A percentile compares a stretch with the other conserved stretches of the same genome.
phyloP scores from a whole-genome alignment of 1,140 invertebrate genomes.

The Cyclina sinensis region DNA sequence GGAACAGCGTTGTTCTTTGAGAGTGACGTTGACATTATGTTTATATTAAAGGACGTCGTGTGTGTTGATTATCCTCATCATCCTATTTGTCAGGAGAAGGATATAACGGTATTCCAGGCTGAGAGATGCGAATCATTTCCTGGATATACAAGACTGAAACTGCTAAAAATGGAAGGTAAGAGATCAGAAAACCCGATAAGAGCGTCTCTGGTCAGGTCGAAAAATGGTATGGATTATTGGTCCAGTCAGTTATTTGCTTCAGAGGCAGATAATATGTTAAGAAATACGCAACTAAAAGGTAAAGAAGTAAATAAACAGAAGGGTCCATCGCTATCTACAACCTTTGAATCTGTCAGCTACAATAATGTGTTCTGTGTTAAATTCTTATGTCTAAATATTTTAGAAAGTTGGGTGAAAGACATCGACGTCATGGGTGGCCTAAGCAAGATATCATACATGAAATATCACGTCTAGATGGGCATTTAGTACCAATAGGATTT shows the following conservation, averaged over 20 bases:
- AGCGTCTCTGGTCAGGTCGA: not conserved
- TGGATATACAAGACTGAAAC: slow-evolving; percentile 1
- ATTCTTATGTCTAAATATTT: not conserved
- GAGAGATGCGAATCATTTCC: not conserved
- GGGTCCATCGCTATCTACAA: not conserved
- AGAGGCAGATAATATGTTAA: not conserved
- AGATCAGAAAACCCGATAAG: not conserved
- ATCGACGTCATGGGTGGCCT: not conserved
- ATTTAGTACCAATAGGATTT: not conserved
- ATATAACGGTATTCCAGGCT: not conserved
- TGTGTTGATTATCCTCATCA: not conserved
- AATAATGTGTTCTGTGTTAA: not conserved
- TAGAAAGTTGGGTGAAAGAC: not conserved
- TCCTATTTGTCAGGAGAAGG: not conserved
- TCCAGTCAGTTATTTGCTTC: not conserved
- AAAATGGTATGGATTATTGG: not conserved
- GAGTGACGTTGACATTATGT: not conserved
- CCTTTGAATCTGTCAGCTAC: not conserved
- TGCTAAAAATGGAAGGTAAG: not conserved
- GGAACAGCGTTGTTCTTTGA: slow-evolving; percentile 15
- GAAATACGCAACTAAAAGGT: too few relatives aligned
- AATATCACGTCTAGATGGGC: not conserved
- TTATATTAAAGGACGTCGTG: not conserved
- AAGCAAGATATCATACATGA: not conserved
- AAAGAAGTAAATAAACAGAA: not conserved